Base-by-base conservation (phyloP, 2,888 invertebrate species). In the Dynastes grantii region DNA sequence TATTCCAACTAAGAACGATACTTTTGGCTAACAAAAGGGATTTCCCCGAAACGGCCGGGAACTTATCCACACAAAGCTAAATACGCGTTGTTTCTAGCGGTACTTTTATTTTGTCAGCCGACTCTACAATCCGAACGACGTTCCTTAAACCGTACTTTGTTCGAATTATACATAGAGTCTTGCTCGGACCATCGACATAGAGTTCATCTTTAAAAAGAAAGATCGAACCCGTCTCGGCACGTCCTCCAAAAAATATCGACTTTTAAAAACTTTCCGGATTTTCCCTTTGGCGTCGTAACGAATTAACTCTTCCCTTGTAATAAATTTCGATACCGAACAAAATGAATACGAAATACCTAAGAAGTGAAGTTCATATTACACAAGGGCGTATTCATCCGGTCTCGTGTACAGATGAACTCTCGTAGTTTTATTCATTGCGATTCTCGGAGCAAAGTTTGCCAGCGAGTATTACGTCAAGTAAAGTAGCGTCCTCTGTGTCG, bases 271-370 rank as follows among this genome's bases (percentile, higher is more conserved):
- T 64, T 8, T 2, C 32, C 0, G 45, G 45, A 68, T 51, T 68
- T 51, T 68, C 68, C 68, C 68, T 29, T 68, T 11, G 68, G 68
- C 49, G 29, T 68, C 49, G 51, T 68, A 51, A 51, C 22, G 40
- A 58, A 58, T 73, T 61, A 58, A 73, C 73, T 40, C 40, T 40
- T 37, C 58, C 22, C 22, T 37, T 32, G 73, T 16, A 73, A 73
- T 73, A 58, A 73, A 73, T 73, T 58, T 22, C 58, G 40, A 58
- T 58, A 37, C 32, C 40, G 32, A 55, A 73, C 58, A 73, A 73
- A 73, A 73, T 73, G 73, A 73, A 73, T 73, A 32, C 55, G 40
- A 58, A 73, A 73, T n/a, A 73, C 22, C 58, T 58, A 55, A 58
- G 55, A 27, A 68, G 29, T 51, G 68, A 6, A 58, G 37, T 58